phyloP scores from a whole-genome alignment of 2,888 invertebrate species.

The Cremastobaeus sp. region DNA sequence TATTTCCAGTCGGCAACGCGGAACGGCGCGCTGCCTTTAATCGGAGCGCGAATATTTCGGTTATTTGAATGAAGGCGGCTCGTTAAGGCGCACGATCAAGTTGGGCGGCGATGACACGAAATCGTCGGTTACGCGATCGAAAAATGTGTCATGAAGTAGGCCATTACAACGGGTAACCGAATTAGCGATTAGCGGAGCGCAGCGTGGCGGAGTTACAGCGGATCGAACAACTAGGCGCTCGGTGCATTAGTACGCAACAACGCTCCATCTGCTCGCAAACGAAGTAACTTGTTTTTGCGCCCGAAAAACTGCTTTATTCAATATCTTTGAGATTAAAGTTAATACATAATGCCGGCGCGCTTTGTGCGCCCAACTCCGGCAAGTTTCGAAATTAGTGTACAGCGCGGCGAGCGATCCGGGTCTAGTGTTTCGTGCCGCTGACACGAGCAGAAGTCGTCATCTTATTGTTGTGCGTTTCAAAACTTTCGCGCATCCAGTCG shows the following conservation, averaged over 20 bases:
- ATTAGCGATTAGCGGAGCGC: slow-evolving; percentile 38
- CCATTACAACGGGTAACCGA: slow-evolving; percentile 35
- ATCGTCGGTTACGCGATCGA: slow-evolving; percentile 9
- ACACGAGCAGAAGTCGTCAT: slow-evolving; percentile 32
- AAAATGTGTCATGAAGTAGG: slow-evolving; percentile 25
- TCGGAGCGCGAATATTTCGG: too few relatives aligned
- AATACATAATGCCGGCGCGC: slow-evolving; percentile 27
- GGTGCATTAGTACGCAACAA: slow-evolving; percentile 36
- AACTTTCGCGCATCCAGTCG: too few relatives aligned
- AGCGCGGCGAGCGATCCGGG: slow-evolving; percentile 28
- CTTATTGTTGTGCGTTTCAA: slow-evolving; percentile 42
- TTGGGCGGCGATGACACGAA: background rate
- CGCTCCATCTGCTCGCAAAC: slow-evolving; percentile 45
- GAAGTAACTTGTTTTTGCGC: slow-evolving; percentile 49
- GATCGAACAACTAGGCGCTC: slow-evolving; percentile 16
- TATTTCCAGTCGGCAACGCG: too few relatives aligned
- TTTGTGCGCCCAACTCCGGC: slow-evolving; percentile 20
- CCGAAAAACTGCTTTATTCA: slow-evolving; percentile 39
- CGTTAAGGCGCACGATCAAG: too few relatives aligned
- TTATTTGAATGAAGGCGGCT: too few relatives aligned
- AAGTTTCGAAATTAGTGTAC: slow-evolving; percentile 44
- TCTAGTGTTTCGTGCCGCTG: slow-evolving; percentile 42
- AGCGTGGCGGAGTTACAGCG: slow-evolving; percentile 19
- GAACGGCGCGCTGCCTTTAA: too few relatives aligned
- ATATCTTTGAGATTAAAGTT: slow-evolving; percentile 48